Conservation (phyloP, 2,888 invertebrate species). For the Oxytorus armatus region DNA sequence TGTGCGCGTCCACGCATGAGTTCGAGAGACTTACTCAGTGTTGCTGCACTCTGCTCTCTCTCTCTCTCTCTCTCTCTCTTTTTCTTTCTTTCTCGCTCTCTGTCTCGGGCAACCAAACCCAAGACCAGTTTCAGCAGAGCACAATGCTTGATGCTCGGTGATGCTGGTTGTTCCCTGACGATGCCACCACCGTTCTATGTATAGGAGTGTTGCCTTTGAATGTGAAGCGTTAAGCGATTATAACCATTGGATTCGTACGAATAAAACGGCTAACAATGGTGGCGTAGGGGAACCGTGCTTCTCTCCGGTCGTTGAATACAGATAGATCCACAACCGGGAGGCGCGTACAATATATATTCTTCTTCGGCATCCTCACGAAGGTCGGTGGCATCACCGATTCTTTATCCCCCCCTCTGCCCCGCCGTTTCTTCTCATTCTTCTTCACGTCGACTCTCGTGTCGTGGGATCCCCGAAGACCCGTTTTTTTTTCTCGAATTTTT, state of each 20-base stretch:
- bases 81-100: conserved; percentile 9
- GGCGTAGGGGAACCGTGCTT: conserved; percentile 57
- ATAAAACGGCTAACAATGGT: conserved; percentile 80
- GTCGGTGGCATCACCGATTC: conserved; percentile 59
- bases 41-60: conserved; percentile 30
- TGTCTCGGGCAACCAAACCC: conserved; percentile 29
- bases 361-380: conserved; percentile 44
- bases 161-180: conserved; percentile 40
- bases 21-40: conserved; percentile 77
- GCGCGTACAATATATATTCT: conserved; percentile 54
- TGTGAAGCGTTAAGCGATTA: conserved; percentile 82
- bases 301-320: conserved; percentile 63
- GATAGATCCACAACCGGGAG: conserved; percentile 56
- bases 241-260: conserved; percentile 79
- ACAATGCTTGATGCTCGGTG: conserved; percentile 71
- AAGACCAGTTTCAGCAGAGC: conserved; percentile 44
- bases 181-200: conserved; percentile 9
- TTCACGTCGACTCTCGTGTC: conserved; percentile 56
- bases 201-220: conserved; percentile 70
- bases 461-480: conserved; percentile 29
- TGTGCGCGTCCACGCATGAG: conserved; percentile 80
- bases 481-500: conserved; percentile 29
- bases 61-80: conserved; percentile 9
- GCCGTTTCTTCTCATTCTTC: conserved; percentile 51
- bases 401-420: conserved; percentile 47